Evolutionary conservation across 2,888 invertebrate genomes (phyloP).

Genomic region (Cataglyphis rosenhaueri): DNA sequence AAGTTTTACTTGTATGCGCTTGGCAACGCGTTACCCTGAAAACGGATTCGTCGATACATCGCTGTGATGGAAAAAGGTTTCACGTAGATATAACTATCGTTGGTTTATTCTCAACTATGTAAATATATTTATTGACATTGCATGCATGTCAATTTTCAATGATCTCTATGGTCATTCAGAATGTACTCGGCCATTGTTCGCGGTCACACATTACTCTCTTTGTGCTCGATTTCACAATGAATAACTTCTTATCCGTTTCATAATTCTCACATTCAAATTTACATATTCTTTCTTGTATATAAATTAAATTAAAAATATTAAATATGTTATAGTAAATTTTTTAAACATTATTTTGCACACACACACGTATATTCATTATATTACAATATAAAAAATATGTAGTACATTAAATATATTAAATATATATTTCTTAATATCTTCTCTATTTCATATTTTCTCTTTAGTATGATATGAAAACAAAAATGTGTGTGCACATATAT

Average conservation of each 20-base stretch:
- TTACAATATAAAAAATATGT: background rate
- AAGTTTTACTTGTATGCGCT: background rate
- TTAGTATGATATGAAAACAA: background rate
- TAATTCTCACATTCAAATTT: background rate
- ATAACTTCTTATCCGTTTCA: conserved; percentile 31
- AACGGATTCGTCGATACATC: conserved; percentile 24
- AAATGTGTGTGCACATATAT: background rate
- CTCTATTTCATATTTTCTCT: no score
- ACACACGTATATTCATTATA: background rate
- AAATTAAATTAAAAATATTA: conserved; percentile 6
- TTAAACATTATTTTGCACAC: background rate
- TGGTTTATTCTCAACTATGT: background rate
- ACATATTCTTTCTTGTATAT: background rate
- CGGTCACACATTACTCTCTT: conserved; percentile 25
- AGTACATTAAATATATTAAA: background rate
- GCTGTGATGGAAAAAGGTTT: conserved; percentile 26
- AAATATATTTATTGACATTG: conserved; percentile 26
- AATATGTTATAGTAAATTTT: background rate
- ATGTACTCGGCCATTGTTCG: conserved; percentile 37
- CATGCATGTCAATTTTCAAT: conserved; percentile 36
- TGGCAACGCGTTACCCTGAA: conserved; percentile 24
- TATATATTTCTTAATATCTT: background rate
- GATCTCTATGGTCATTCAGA: conserved; percentile 33
- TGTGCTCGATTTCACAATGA: conserved; percentile 32
- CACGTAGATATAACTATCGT: background rate